These are phyloP conservation scores for Cryptoprocta ferox DNA, from an alignment of 2,797 vertebrate genomes.

Conservation along the genomic window DNA sequence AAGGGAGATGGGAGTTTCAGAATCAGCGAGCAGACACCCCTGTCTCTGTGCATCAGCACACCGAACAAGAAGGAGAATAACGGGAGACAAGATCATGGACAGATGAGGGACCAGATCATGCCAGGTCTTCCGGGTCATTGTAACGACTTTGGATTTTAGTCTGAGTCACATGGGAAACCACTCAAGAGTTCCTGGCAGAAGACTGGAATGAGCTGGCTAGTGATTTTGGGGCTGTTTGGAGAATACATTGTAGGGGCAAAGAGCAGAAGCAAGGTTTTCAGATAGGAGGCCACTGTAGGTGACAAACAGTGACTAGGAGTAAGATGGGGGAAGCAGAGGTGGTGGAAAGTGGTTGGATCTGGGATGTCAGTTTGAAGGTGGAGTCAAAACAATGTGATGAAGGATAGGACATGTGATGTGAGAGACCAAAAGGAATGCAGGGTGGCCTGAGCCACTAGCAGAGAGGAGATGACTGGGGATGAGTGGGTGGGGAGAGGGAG, in stretches of 20 bases:
- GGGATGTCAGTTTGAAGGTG: background rate
- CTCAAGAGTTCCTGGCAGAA: background rate
- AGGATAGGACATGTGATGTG: background rate
- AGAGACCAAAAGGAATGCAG: background rate
- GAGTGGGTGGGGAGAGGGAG: background rate
- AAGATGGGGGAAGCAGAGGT: background rate
- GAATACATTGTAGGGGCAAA: background rate
- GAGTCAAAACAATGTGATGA: slow-evolving; percentile 3
- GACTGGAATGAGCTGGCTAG: background rate
- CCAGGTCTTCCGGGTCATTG: background rate
- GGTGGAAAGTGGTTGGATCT: background rate
- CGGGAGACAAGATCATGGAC: background rate
- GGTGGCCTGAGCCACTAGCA: background rate
- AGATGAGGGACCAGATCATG: background rate
- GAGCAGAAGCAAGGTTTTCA: background rate
- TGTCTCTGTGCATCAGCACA: background rate
- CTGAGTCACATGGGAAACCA: background rate
- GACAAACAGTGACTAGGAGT: background rate
- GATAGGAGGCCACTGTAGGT: background rate
- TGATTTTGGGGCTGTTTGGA: background rate
- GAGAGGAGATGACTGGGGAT: background rate
- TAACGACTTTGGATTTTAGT: background rate
- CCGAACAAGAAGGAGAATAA: background rate
- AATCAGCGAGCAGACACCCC: background rate
- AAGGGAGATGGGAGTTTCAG: background rate